Base-by-base conservation (phyloP, 1,140 invertebrate species). In the Dendrolimus punctatus region DNA sequence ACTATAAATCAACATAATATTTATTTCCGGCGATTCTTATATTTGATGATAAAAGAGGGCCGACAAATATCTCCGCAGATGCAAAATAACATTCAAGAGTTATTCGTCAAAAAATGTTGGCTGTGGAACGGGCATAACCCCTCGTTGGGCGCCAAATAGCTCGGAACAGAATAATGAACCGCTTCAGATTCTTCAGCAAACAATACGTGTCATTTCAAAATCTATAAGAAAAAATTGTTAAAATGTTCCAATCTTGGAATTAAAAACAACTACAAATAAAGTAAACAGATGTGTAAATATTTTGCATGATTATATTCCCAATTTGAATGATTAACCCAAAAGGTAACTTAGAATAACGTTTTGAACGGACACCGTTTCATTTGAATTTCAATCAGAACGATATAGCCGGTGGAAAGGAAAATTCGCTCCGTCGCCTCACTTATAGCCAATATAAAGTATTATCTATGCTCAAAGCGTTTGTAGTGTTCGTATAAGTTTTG, bases 401-500 rank as follows among this genome's bases (percentile, higher is more conserved):
- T 81, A 85, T 80, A 78, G 76, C 75, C 73, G 74, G 68, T 80
- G 73, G 73, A 77, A 78, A 79, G 76, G 74, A 85, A 82, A 85
- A 82, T 82, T 77, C 77, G 73, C 77, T 76, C 70, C 73, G 74
- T 79, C 74, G 74, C 80, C 73, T 85, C 74, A 82, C 77, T 83
- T 82, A 76, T 2, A 23, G 23, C 23, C 23, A 23, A 23, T 23
- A 23, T 23, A 23, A 23, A 23, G 23, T 23, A 23, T 23, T 23
- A 23, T 23, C 23, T 23, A 23, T 23, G 23, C 23, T 23, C 23
- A 23, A 85, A 81, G 80, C 77, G 81, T 80, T 82, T 81, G 70
- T 82, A 84, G 84, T 85, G 84, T 85, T 82, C 80, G 76, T 80
- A 84, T 85, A 85, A 85, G 75, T 85, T 85, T 68, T 80, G 77